Evolutionary conservation across 2,797 vertebrate genomes (phyloP).

Genomic region (Microctenopoma lineatum): DNA sequence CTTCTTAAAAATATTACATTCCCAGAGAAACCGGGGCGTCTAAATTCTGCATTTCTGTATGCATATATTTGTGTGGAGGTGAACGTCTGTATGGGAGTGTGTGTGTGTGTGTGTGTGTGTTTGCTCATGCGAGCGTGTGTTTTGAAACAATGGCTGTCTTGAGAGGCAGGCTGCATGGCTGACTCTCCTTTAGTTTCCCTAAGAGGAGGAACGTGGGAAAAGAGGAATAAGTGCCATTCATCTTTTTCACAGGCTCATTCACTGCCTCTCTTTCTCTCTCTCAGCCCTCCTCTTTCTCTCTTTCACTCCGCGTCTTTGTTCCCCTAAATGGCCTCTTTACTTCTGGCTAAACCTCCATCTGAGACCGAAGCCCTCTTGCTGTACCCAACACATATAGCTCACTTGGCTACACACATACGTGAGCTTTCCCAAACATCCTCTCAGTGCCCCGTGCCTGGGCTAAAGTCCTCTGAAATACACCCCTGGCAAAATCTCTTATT

Average conservation of each 20-base stretch:
- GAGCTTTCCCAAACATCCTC: conserved; percentile 38
- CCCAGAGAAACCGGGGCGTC: conserved; percentile 9
- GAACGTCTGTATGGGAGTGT: conserved; percentile 18
- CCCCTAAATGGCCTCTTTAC: conserved; percentile 80
- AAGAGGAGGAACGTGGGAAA: conserved; percentile 82
- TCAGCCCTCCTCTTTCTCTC: conserved; percentile 64
- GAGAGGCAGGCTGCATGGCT: conserved; percentile 76
- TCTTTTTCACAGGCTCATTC: conserved; percentile 77
- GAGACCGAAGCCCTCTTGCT: conserved; percentile 66
- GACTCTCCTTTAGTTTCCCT: conserved; percentile 75
- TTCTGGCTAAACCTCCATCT: conserved; percentile 72
- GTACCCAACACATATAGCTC: conserved; percentile 62
- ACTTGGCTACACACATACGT: conserved; percentile 33
- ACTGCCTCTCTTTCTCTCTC: conserved; percentile 65
- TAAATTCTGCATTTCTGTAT: conserved; percentile 21
- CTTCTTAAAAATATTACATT: conserved; percentile 32
- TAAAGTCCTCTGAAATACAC: conserved; percentile 35
- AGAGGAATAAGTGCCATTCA: conserved; percentile 86
- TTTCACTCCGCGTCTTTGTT: conserved; percentile 78
- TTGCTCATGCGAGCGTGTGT: conserved; percentile 67
- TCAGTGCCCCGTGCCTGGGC: background rate
- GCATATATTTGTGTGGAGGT: conserved; percentile 12
- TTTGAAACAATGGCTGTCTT: conserved; percentile 73
- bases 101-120: conserved; percentile 45
- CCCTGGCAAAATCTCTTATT: conserved; percentile 26